Conservation (phyloP, 1,140 invertebrate genomes). For the Hyposmocoma kahamanoa region DNA sequence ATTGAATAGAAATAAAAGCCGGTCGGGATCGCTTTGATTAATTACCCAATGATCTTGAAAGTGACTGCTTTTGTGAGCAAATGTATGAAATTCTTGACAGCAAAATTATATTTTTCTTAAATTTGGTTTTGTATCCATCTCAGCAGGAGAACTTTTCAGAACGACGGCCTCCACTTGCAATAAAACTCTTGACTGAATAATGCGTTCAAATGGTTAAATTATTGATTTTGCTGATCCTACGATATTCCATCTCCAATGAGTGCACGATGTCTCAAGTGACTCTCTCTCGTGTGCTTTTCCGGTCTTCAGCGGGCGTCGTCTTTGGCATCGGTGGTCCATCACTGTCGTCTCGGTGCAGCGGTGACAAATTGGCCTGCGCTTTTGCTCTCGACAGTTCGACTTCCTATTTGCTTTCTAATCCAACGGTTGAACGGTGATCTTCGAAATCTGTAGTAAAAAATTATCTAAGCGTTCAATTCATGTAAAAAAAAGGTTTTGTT, state of each 20-base stretch:
- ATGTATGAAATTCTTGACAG: neutral
- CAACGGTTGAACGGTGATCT: neutral
- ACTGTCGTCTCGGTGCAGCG: no score
- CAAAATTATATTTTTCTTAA: neutral
- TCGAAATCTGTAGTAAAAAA: neutral
- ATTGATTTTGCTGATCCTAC: neutral
- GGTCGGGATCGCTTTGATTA: conserved; percentile 22
- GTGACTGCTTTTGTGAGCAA: conserved; percentile 14
- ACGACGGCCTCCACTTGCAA: neutral
- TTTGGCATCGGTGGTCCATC: no score
- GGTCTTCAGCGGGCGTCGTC: no score
- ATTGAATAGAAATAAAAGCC: conserved; percentile 37
- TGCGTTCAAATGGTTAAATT: neutral
- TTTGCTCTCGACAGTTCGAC: no score
- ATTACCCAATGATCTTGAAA: conserved; percentile 15
- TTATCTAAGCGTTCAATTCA: neutral
- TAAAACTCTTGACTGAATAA: neutral
- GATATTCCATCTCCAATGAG: no score
- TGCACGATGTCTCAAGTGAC: no score
- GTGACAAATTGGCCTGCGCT: no score
- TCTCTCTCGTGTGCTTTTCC: no score
- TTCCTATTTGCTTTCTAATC: no score
- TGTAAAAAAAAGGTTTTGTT: neutral
- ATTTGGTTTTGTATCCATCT: neutral
- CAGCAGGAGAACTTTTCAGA: neutral